Evolutionary conservation across 2,888 invertebrate species (phyloP).

Genomic region (Hyalella azteca): DNA sequence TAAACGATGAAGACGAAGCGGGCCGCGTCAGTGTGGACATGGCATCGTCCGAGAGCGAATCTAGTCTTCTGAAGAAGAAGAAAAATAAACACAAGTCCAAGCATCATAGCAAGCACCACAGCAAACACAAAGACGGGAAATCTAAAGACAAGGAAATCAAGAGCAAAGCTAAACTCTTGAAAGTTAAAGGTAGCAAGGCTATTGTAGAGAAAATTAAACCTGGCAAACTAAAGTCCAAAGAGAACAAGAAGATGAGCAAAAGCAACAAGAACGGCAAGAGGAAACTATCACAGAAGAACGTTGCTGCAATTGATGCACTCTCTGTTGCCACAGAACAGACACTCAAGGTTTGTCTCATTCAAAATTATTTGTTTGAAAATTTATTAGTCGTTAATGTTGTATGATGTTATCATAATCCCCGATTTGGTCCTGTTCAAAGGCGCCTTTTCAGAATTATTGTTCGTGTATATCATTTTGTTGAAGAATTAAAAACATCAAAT

Average conservation of each 20-base stretch:
- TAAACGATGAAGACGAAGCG: constrained; percentile 23
- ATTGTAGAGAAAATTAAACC: constrained; percentile 61
- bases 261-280: constrained; percentile 63
- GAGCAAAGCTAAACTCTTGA: constrained; percentile 49
- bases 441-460: too few relatives aligned
- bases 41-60: constrained; percentile 3
- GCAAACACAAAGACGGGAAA: constrained; percentile 58
- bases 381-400: too few relatives aligned
- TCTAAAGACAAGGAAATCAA: constrained; percentile 46
- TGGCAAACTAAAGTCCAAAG: constrained; percentile 53
- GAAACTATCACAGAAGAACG: constrained; percentile 67
- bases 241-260: constrained; percentile 59
- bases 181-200: constrained; percentile 58
- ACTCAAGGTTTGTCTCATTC: constrained; percentile 67
- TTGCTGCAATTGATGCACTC: constrained; percentile 72
- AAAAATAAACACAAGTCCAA: constrained; percentile 56
- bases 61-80: constrained; percentile 47
- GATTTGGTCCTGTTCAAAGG: too few relatives aligned
- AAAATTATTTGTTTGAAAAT: too few relatives aligned
- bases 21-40: background rate
- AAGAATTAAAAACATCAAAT: too few relatives aligned
- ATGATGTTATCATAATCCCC: too few relatives aligned
- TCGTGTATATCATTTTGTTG: too few relatives aligned
- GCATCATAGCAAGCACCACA: constrained; percentile 40
- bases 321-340: constrained; percentile 78